These are phyloP conservation scores for Dexiosoma caninum DNA, from an alignment of 2,888 invertebrate genomes.

Conservation along the genomic window DNA sequence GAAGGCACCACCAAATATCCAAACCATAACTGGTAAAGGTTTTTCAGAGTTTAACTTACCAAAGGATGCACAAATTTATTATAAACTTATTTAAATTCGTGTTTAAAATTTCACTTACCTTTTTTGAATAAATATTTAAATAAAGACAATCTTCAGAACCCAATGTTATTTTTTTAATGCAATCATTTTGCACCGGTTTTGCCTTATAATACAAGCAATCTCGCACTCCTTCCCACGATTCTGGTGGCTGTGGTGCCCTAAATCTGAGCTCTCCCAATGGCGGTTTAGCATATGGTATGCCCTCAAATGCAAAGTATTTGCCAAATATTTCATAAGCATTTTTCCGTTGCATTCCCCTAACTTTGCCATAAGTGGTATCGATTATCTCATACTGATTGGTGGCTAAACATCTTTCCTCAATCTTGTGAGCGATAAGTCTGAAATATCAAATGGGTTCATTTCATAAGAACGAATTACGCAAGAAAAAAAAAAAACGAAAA, in stretches of 20 bases:
- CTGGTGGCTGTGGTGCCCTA: constrained; percentile 77
- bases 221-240: constrained; percentile 76
- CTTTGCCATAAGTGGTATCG: constrained; percentile 70
- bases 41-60: constrained; percentile 63
- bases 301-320: constrained; percentile 73
- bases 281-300: constrained; percentile 76
- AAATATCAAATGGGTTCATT: not conserved
- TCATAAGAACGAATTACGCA: too few relatives aligned
- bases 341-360: constrained; percentile 68
- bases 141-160: constrained; percentile 80
- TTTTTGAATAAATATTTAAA: constrained; percentile 77
- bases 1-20: constrained; percentile 79
- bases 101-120: constrained; percentile 55
- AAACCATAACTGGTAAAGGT: constrained; percentile 78
- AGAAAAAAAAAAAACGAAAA: too few relatives aligned
- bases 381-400: constrained; percentile 69
- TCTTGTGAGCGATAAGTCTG: constrained; percentile 69
- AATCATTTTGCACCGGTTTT: constrained; percentile 73
- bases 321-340: constrained; percentile 66
- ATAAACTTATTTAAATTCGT: not conserved
- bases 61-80: not conserved
- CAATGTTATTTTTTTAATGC: constrained; percentile 68
- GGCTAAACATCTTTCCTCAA: constrained; percentile 69
- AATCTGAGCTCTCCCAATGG: constrained; percentile 74
- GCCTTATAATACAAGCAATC: constrained; percentile 75